Evolutionary conservation across 2,888 invertebrate genomes (phyloP).

Genomic region (Andrena dorsata): DNA sequence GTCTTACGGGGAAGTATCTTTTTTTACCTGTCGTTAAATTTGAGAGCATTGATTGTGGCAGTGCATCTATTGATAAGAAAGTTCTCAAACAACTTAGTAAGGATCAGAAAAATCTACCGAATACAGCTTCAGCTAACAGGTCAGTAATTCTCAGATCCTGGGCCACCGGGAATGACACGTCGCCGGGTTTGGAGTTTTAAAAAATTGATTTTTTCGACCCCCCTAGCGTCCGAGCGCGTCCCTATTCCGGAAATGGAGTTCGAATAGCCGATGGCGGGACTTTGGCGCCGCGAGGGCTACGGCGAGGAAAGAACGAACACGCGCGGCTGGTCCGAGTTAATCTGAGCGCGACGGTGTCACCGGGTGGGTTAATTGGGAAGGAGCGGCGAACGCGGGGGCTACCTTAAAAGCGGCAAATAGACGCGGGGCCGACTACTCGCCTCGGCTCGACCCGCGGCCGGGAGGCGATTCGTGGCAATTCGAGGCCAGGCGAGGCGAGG

Average conservation of each 20-base stretch:
- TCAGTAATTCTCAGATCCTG: too few species aligned
- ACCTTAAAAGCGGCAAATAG: conserved; percentile 34
- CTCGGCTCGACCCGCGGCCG: conserved; percentile 5
- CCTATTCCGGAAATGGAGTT: background rate
- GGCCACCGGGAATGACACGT: too few species aligned
- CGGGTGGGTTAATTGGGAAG: conserved; percentile 64
- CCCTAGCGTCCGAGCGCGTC: too few species aligned
- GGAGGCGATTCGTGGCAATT: conserved; percentile 5
- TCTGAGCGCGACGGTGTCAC: conserved; percentile 42
- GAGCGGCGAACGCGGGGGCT: conserved; percentile 30
- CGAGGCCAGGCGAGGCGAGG: conserved; percentile 1
- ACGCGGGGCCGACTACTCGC: background rate
- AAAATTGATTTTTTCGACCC: too few species aligned
- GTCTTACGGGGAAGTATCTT: too few species aligned
- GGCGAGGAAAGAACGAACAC: conserved; percentile 11
- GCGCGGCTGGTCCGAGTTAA: conserved; percentile 12
- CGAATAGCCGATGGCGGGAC: background rate
- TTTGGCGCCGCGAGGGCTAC: background rate
- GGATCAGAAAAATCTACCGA: too few species aligned
- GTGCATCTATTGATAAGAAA: too few species aligned
- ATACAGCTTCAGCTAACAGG: too few species aligned
- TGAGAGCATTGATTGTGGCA: too few species aligned
- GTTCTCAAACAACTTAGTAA: too few species aligned
- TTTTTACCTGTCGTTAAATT: too few species aligned
- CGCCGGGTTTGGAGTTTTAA: too few species aligned